A percentile compares a stretch with the other conserved stretches of the same genome.
Conservation (phyloP, 2,797 vertebrate species). For the Hyperoplus immaculatus region DNA sequence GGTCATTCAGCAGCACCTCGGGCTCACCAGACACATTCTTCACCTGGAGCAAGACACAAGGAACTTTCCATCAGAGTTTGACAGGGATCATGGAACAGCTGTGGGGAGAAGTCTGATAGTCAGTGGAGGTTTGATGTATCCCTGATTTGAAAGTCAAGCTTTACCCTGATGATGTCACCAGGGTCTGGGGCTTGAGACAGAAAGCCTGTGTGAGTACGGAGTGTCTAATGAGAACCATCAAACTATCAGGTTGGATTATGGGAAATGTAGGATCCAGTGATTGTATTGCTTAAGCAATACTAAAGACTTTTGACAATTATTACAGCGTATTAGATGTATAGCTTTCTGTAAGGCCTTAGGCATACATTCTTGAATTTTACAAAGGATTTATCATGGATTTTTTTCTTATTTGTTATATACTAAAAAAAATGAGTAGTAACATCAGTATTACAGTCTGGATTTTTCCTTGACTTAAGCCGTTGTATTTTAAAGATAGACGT, state of each 20-base stretch:
- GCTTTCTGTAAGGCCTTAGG: no score
- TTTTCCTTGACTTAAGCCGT: not conserved
- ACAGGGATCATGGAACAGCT: not conserved
- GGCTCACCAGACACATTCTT: slow-evolving; percentile 87
- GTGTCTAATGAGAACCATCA: not conserved
- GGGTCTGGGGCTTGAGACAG: not conserved
- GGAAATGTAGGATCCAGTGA: not conserved
- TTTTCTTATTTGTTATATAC: not conserved
- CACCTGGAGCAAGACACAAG: slow-evolving; percentile 80
- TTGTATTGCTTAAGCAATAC: not conserved
- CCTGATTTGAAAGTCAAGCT: not conserved
- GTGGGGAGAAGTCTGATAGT: not conserved
- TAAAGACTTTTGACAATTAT: not conserved
- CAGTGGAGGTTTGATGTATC: not conserved
- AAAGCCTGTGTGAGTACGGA: not conserved
- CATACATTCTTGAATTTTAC: no score
- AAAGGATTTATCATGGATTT: not conserved
- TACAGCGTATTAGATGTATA: no score
- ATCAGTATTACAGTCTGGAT: not conserved
- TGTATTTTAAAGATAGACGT: not conserved
- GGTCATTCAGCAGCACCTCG: slow-evolving; percentile 78
- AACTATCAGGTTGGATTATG: not conserved
- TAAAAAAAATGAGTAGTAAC: not conserved
- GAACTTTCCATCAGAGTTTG: not conserved
- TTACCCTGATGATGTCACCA: not conserved